These are phyloP conservation scores for Cyanoramphus novaezelandiae DNA, from an alignment of 2,113 vertebrate species.

Conservation along the genomic window DNA sequence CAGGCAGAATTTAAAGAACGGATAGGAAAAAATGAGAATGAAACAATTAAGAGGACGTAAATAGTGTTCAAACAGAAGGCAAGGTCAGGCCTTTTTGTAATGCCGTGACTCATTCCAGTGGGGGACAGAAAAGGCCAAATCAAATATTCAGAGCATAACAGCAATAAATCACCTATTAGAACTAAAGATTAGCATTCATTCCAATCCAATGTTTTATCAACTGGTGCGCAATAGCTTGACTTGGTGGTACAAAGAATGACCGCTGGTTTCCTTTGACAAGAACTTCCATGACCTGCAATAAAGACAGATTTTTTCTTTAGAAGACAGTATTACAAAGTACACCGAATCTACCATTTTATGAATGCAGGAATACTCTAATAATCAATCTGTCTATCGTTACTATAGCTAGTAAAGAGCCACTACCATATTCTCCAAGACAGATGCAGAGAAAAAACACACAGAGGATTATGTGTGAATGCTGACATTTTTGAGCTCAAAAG, in stretches of 20 bases:
- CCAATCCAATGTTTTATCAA: conserved; percentile 91
- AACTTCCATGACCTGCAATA: conserved; percentile 82
- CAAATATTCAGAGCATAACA: not conserved
- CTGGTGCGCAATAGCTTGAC: conserved; percentile 88
- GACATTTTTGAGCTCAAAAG: not conserved
- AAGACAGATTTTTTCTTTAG: not conserved
- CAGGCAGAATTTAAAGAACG: not conserved
- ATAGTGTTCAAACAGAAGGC: not conserved
- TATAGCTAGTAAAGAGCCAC: not conserved
- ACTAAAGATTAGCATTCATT: conserved; percentile 84
- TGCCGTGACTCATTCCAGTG: not conserved
- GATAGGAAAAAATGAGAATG: not conserved
- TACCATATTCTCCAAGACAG: not conserved
- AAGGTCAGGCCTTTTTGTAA: not conserved
- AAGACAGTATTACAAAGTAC: not conserved
- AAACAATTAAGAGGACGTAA: not conserved
- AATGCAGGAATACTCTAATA: not conserved
- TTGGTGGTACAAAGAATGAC: conserved; percentile 82
- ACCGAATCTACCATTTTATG: not conserved
- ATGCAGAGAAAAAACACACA: not conserved
- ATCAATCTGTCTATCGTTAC: not conserved
- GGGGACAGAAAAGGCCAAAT: not conserved
- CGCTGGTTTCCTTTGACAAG: conserved; percentile 74
- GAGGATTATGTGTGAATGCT: not conserved
- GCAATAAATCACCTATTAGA: not conserved